phyloP scores from a whole-genome alignment of 2,113 vertebrate genomes.

The Dolichotis patagonum region DNA sequence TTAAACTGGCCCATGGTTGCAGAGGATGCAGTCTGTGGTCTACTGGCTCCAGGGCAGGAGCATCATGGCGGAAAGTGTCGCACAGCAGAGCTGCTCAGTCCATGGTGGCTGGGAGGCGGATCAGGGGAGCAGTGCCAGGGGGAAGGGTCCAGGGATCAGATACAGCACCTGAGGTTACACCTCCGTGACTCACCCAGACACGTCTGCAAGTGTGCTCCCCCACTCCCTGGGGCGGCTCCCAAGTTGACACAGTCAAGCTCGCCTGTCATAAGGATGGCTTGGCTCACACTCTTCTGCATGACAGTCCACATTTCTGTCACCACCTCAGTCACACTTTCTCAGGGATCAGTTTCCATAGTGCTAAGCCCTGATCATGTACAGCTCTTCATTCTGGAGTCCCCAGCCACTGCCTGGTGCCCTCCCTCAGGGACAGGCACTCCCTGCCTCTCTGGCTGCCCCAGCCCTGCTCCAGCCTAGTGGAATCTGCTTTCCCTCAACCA shows the following conservation, averaged over 20 bases:
- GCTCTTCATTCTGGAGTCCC: background rate
- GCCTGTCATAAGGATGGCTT: background rate
- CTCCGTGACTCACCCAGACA: background rate
- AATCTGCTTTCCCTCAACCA: background rate
- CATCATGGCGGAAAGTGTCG: background rate
- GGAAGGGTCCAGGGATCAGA: background rate
- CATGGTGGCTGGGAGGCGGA: background rate
- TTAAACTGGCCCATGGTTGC: background rate
- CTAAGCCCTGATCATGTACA: background rate
- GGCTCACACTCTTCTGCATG: background rate
- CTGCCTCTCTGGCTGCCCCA: background rate
- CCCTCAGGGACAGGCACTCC: too few relatives aligned
- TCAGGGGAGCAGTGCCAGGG: background rate
- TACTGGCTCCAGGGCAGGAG: background rate
- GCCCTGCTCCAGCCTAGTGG: background rate
- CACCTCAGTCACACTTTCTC: background rate
- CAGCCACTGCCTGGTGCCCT: background rate
- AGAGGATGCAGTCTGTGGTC: background rate
- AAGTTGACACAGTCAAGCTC: background rate
- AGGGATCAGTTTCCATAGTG: background rate
- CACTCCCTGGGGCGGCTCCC: background rate
- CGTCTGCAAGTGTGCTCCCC: background rate
- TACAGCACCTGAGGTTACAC: background rate
- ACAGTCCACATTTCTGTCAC: fast-evolving
- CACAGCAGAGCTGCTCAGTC: background rate